phyloP scores from a whole-genome alignment of 2,113 vertebrate genomes.

The Scytalopus superciliaris region DNA sequence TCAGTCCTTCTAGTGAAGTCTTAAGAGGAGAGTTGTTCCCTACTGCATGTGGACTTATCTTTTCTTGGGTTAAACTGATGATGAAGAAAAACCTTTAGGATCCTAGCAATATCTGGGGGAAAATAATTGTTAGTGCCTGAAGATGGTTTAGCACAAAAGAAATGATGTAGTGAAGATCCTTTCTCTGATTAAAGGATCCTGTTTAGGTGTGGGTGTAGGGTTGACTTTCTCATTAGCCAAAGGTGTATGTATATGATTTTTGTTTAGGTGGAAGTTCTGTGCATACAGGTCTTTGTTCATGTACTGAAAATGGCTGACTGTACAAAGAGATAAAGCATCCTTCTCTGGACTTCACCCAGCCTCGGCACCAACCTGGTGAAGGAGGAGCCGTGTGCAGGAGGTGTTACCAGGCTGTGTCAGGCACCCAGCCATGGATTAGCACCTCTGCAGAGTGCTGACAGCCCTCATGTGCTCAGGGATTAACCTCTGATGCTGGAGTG shows the following conservation, averaged over 20 bases:
- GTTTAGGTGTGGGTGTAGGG: background rate
- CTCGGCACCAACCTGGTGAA: background rate
- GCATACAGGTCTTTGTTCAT: background rate
- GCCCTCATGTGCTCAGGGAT: background rate
- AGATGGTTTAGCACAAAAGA: background rate
- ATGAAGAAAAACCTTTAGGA: background rate
- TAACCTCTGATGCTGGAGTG: constrained; percentile 1
- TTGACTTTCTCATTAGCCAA: background rate
- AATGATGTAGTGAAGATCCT: background rate
- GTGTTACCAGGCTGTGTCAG: background rate
- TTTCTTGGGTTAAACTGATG: background rate
- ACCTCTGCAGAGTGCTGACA: constrained; percentile 5
- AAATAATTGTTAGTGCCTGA: background rate
- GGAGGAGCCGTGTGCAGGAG: background rate
- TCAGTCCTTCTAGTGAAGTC: background rate
- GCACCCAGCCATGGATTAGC: background rate
- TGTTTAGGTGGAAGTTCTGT: background rate
- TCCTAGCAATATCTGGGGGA: background rate
- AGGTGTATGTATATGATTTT: background rate
- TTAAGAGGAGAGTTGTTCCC: background rate
- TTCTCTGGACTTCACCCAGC: background rate
- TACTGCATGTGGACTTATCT: background rate
- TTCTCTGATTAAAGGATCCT: background rate
- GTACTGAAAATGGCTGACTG: background rate
- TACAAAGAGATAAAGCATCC: background rate